Base-by-base conservation (phyloP, 1,140 invertebrate species). In the Nasonia longicornis region DNA sequence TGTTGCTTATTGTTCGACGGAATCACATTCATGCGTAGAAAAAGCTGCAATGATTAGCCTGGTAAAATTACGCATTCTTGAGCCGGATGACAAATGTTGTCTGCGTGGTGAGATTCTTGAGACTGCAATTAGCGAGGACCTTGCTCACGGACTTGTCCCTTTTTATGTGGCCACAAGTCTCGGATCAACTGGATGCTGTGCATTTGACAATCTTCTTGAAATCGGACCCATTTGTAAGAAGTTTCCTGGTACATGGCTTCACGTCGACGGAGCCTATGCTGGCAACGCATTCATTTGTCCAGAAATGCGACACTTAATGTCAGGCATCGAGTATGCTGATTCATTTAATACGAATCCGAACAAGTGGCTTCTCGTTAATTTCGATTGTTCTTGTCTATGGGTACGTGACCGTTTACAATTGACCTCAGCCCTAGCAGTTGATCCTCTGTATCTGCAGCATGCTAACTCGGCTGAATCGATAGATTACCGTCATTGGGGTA, bases 291-390 rank as follows among this genome's bases (percentile, higher is more conserved):
- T 97, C 85, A 96, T 98, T 79, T 95, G 96, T 83, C 95, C 96
- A 0, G 96, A 97, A 89, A 93, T 96, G 89, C 91, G 95, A 83
- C 91, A 92, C 45, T 91, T 96, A 42, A 94, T 96, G 87, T 92
- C 93, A 81, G 94, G 96, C 3, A 93, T 97, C 29, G 95, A 97
- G 90, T 94, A 95, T 87, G 97, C 96, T 0, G 95, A 96, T 86
- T 97, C 96, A 0, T 96, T 98, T 87, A 98, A 98, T 86, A 96
- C 95, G 1, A 98, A 98, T 90, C 96, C 97, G 0, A 98, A 98
- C 88, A 98, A 98, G 90, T 97, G 96, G 94, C 91, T 98, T 85
- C 89, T 98, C 26, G 94, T 96, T 0, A 97, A 97, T 87, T 97
- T 97, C 85, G 97, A 98, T 87, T 97, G 96, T 85, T 97, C 97